phyloP scores from a whole-genome alignment of 2,113 vertebrate species.

The Callaeas wilsoni region DNA sequence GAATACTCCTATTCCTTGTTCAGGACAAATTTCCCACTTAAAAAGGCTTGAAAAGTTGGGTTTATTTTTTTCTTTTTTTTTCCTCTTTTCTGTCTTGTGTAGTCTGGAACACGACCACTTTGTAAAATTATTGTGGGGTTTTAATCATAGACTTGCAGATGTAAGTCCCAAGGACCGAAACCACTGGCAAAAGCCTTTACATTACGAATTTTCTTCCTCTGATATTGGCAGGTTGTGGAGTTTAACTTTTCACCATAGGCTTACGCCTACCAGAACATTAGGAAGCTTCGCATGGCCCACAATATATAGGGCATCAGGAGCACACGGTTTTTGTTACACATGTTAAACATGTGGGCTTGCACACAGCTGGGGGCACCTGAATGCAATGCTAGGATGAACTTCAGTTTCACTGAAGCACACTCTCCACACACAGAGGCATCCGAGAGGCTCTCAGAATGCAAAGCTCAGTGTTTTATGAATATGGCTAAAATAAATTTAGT shows the following conservation, averaged over 20 bases:
- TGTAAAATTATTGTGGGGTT: not conserved
- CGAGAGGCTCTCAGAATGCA: not conserved
- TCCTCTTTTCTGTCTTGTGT: not conserved
- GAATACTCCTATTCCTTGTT: not conserved
- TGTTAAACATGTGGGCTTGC: rapidly evolving
- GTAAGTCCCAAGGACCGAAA: not conserved
- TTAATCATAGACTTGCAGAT: not conserved
- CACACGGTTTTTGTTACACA: not conserved
- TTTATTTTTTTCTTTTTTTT: not conserved
- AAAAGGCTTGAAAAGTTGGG: not conserved
- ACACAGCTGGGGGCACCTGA: not conserved
- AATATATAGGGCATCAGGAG: rapidly evolving
- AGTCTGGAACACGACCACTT: not conserved
- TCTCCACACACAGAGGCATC: not conserved
- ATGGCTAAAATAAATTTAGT: not conserved
- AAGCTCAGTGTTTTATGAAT: not conserved
- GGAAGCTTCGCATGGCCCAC: not conserved
- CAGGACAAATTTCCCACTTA: not conserved
- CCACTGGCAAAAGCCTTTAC: not conserved
- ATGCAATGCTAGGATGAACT: not conserved
- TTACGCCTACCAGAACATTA: not conserved
- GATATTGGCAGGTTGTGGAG: not conserved
- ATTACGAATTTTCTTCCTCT: not conserved
- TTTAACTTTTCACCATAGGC: not conserved
- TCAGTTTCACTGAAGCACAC: not conserved